Conservation (phyloP, 2,113 vertebrate genomes). For the Sinocyclocheilus rhinocerous region DNA sequence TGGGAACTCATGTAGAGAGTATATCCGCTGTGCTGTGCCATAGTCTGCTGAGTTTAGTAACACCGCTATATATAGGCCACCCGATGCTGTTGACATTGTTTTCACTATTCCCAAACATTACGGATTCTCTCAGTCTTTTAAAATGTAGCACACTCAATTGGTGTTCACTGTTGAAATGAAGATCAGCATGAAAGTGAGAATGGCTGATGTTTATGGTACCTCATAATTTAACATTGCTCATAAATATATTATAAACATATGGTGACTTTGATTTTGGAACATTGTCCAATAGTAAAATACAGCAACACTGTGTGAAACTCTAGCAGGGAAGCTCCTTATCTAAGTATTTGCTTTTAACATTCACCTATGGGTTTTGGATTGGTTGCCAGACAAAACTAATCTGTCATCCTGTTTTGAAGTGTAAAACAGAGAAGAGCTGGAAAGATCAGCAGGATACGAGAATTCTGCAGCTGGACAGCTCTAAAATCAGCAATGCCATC, state of each 20-base stretch:
- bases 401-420: neutral
- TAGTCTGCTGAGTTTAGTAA: neutral
- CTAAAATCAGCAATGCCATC: neutral
- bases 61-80: slow-evolving; percentile 9
- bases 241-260: neutral
- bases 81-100: slow-evolving; percentile 13
- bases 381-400: neutral
- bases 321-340: neutral
- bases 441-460: slow-evolving; percentile 12
- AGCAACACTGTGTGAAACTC: neutral
- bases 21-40: slow-evolving; percentile 7
- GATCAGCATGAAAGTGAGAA: neutral
- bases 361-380: neutral
- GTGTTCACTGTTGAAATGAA: neutral
- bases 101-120: neutral
- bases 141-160: neutral
- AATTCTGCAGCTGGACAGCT: neutral
- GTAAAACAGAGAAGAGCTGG: neutral
- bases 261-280: neutral
- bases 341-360: neutral
- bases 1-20: slow-evolving; percentile 38
- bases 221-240: neutral
- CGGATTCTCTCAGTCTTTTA: neutral
- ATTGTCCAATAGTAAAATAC: neutral
- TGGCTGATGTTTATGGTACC: neutral